Base-by-base conservation (phyloP, 2,113 vertebrate species). In the Coregonus clupeaformis region DNA sequence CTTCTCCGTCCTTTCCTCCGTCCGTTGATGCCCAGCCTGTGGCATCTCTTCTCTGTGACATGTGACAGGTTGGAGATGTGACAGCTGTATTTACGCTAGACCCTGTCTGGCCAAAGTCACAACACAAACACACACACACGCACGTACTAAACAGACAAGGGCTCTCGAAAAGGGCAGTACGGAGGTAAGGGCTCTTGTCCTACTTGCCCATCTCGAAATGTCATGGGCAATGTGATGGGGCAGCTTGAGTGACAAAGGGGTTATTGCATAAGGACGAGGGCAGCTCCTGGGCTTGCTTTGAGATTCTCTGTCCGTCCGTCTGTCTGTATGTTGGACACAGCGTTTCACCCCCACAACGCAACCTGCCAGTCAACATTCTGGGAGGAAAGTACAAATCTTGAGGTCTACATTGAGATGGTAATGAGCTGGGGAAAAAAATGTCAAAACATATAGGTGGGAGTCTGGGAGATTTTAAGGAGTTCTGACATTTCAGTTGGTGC, bases 1-100 rank as follows among this genome's bases (percentile, higher is more conserved):
- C 63, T 24, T 30, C 80, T 72, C 79, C 74, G 73, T 82, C 77
- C 64, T 80, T 88, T 85, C 87, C 85, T 86, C 82, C 81, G 78
- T 81, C 82, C 86, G 75, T 82, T 47, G 74, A 85, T 87, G 86
- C 80, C 82, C 69, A 75, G 85, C 91, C 90, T 82, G 74, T 81
- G 87, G 86, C 87, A 72, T 88, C 88, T 86, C 86, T 77, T 86
- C 84, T 80, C 85, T 85, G 82, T 89, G 6, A 76, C 71, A 72
- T 84, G 85, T 90, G 88, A 91, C 88, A 89, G 87, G 83, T 82
- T 84, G 82, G 88, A 91, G 87, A 93, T 89, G 87, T 92, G 92
- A 92, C 92, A 92, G 92, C 89, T 90, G 91, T 91, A 90, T 90
- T 91, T 87, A 87, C 83, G 87, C 90, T 82, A 87, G 87, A 84